Conservation (phyloP, 2,797 vertebrate species). For the Tapera naevia region DNA sequence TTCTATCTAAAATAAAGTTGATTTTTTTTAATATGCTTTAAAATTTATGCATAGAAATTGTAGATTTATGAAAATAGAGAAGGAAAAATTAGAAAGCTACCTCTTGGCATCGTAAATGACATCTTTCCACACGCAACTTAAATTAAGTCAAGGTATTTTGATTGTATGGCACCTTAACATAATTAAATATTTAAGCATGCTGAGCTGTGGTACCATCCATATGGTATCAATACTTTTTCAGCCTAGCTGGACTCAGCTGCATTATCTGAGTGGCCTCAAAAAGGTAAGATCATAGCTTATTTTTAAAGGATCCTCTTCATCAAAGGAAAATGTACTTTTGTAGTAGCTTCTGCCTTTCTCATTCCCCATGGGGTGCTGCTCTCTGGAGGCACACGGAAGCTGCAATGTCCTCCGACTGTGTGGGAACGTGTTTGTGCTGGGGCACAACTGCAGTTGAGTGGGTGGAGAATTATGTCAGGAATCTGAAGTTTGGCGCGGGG, state of each 20-base stretch:
- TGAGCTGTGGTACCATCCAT: not conserved
- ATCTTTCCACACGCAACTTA: not conserved
- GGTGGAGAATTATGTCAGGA: slow-evolving; percentile 38
- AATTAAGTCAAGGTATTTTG: slow-evolving; percentile 36
- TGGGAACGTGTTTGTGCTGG: not conserved
- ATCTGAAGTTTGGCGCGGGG: slow-evolving; percentile 5
- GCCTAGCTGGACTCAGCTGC: not conserved
- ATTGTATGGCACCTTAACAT: not conserved
- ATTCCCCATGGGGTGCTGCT: not conserved
- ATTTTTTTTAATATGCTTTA: not conserved
- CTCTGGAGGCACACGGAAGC: not conserved
- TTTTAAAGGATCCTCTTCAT: not conserved
- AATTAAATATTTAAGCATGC: slow-evolving; percentile 13
- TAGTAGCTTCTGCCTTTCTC: not conserved
- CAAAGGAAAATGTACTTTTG: not conserved
- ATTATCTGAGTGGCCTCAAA: not conserved
- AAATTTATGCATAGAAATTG: not conserved
- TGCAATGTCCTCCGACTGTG: not conserved
- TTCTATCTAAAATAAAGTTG: not conserved
- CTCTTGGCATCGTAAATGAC: slow-evolving; percentile 13
- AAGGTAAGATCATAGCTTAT: not conserved
- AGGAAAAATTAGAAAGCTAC: not conserved
- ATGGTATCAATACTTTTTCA: slow-evolving; percentile 2
- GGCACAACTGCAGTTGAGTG: not conserved
- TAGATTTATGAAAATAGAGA: not conserved